phyloP scores from a whole-genome alignment of 1,140 invertebrate species.

The Oryctes rhinoceros region DNA sequence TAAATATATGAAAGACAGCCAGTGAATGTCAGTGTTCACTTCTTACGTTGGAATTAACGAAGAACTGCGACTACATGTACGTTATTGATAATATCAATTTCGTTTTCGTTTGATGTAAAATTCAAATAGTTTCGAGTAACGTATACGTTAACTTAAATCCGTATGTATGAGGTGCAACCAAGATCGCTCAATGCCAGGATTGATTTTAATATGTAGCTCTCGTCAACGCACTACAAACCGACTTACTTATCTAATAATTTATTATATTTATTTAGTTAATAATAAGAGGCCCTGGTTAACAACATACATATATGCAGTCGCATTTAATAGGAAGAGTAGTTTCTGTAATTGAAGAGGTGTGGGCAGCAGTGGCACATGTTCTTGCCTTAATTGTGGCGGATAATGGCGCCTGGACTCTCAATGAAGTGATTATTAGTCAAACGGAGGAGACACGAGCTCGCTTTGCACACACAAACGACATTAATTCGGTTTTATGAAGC shows the following conservation, averaged over 20 bases:
- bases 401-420: slow-evolving; percentile 28
- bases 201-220: background rate
- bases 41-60: no score
- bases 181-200: background rate
- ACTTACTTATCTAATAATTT: slow-evolving; percentile 14
- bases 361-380: slow-evolving; percentile 27
- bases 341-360: slow-evolving; percentile 24
- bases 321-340: slow-evolving; percentile 20
- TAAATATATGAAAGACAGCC: no score
- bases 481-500: slow-evolving; percentile 32
- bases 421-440: slow-evolving; percentile 34
- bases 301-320: slow-evolving; percentile 22
- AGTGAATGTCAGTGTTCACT: no score
- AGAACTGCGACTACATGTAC: no score
- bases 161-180: background rate
- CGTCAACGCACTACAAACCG: background rate
- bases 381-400: slow-evolving; percentile 27
- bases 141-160: background rate
- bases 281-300: background rate
- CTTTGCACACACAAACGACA: slow-evolving; percentile 16
- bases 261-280: slow-evolving; percentile 21
- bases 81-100: no score
- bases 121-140: background rate
- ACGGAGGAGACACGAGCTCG: slow-evolving; percentile 28
- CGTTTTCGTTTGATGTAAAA: no score